phyloP scores from a whole-genome alignment of 2,797 vertebrate genomes.

The Dicrostonyx torquatus region DNA sequence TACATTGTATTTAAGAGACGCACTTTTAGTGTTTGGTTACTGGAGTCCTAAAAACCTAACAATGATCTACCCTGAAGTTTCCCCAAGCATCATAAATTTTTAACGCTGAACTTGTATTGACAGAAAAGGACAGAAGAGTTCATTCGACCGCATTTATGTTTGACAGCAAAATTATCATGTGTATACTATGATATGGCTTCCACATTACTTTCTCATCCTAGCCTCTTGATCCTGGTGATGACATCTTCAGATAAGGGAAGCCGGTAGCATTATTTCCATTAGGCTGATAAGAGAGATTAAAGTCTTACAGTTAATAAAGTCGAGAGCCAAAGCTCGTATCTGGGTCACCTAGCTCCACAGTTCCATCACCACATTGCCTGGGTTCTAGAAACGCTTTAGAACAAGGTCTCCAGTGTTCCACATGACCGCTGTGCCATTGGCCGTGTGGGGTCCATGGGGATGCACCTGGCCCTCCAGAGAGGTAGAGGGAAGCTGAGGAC shows the following conservation, averaged over 20 bases:
- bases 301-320: neutral
- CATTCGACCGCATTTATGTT: neutral
- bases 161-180: neutral
- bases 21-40: neutral
- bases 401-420: neutral
- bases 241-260: conserved; percentile 36
- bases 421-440: accelerated
- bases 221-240: conserved; percentile 4
- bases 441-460: accelerated
- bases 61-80: neutral
- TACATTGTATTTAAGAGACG: neutral
- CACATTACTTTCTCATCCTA: neutral
- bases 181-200: neutral
- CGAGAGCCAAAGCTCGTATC: neutral
- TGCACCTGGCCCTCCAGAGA: neutral
- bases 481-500: neutral
- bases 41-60: neutral
- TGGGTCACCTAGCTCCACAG: neutral
- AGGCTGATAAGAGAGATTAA: neutral
- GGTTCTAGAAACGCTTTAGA: neutral
- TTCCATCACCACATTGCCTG: neutral
- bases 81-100: conserved; percentile 4
- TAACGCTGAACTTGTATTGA: neutral
- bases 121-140: neutral
- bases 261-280: neutral